A percentile compares a stretch with the other conserved stretches of the same genome.
phyloP scores from a whole-genome alignment of 1,140 invertebrate species.

The Bursaphelenchus mucronatus region DNA sequence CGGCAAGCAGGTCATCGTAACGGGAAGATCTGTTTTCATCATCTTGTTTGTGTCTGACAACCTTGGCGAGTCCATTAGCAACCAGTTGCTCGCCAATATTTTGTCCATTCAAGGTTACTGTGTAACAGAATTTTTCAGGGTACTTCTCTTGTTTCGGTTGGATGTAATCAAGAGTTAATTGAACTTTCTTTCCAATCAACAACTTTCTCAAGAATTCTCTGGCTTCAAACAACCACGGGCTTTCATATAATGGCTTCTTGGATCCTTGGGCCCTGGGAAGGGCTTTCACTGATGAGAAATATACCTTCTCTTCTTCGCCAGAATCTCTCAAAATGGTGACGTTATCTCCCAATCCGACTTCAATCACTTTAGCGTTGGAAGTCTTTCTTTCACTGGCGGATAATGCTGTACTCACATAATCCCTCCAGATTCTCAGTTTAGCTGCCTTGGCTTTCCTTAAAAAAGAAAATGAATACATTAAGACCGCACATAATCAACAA shows the following conservation, averaged over 20 bases:
- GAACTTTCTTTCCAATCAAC: slow-evolving; percentile 84
- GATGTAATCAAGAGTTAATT: slow-evolving; percentile 85
- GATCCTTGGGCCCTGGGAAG: slow-evolving; percentile 4
- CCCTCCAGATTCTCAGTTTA: slow-evolving; percentile 79
- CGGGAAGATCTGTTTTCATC: slow-evolving; percentile 89
- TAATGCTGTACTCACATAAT: slow-evolving; percentile 65
- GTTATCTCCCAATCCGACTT: slow-evolving; percentile 89
- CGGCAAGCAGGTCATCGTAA: slow-evolving; percentile 86
- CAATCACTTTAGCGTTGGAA: slow-evolving; percentile 65
- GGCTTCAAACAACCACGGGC: slow-evolving; percentile 95
- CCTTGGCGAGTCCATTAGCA: slow-evolving; percentile 81
- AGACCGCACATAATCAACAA: not conserved
- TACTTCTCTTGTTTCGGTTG: slow-evolving; percentile 86
- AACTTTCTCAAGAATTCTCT: slow-evolving; percentile 93
- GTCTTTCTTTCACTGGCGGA: slow-evolving; percentile 20
- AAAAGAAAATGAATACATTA: too few relatives aligned
- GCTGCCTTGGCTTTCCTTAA: slow-evolving; percentile 74
- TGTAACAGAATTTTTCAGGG: slow-evolving; percentile 91
- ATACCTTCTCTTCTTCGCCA: slow-evolving; percentile 81
- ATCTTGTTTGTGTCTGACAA: slow-evolving; percentile 85
- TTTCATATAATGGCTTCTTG: slow-evolving; percentile 80
- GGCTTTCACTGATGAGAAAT: slow-evolving; percentile 74
- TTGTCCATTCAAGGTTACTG: slow-evolving; percentile 76
- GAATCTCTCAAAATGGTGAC: slow-evolving; percentile 77
- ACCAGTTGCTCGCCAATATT: slow-evolving; percentile 92